phyloP scores from a whole-genome alignment of 2,797 vertebrate genomes.

The Rhinatrema bivittatum region DNA sequence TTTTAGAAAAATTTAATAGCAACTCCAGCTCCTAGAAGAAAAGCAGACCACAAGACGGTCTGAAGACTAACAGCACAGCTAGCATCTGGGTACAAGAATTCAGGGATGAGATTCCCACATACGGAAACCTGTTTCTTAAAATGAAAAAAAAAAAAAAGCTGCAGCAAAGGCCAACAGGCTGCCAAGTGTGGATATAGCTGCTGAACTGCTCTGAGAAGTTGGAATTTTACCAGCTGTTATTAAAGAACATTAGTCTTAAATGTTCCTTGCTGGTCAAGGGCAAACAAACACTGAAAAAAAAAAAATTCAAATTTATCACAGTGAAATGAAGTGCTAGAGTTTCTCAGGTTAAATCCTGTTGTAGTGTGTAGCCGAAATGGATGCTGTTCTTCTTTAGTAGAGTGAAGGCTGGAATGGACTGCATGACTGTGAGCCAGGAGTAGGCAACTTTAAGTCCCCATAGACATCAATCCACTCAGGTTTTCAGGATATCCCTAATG shows the following conservation, averaged over 20 bases:
- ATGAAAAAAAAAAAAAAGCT: conserved; percentile 48
- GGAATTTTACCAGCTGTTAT: conserved; percentile 53
- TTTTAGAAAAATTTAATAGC: conserved; percentile 77
- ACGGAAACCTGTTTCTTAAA: conserved; percentile 53
- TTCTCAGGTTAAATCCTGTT: conserved; percentile 70
- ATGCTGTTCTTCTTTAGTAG: conserved; percentile 10
- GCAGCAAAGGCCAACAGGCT: conserved; percentile 37
- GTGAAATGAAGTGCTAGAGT: conserved; percentile 53
- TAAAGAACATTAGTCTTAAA: conserved; percentile 50
- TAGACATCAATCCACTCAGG: too few species aligned
- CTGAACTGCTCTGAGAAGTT: conserved; percentile 48
- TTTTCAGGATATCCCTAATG: too few species aligned
- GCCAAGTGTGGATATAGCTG: conserved; percentile 44
- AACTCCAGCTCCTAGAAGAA: conserved; percentile 62
- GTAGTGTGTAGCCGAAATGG: conserved; percentile 57
- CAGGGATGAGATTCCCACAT: conserved; percentile 61
- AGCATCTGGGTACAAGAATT: conserved; percentile 52
- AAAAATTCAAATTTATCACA: conserved; percentile 53
- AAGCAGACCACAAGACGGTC: conserved; percentile 22
- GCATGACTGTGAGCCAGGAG: too few species aligned
- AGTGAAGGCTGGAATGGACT: conserved; percentile 30
- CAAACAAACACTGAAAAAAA: conserved; percentile 45
- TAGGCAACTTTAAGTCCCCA: too few species aligned
- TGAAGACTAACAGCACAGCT: conserved; percentile 40
- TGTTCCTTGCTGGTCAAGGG: conserved; percentile 78